A percentile compares a stretch with the other conserved stretches of the same genome.
Conservation (phyloP, 2,888 invertebrate species). For the Malthinus seriepunctatus region DNA sequence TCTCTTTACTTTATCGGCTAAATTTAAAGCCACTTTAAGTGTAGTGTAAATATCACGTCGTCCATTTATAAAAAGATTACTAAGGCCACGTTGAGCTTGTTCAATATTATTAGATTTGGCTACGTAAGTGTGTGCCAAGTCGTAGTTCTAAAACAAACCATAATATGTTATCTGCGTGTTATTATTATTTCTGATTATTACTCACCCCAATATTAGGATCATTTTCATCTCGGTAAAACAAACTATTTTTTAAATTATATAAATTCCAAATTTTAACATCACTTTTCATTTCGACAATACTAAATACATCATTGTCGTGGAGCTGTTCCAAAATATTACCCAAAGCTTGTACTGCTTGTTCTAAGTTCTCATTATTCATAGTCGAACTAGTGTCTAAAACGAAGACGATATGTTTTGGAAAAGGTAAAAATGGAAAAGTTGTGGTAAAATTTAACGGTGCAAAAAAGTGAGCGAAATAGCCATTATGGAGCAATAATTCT, state of each 20-base stretch:
- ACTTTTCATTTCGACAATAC: not conserved
- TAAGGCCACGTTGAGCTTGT: slow-evolving; percentile 47
- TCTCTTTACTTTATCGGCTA: slow-evolving; percentile 42
- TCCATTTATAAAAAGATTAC: slow-evolving; percentile 45
- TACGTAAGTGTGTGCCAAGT: slow-evolving; percentile 52
- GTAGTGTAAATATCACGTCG: slow-evolving; percentile 66
- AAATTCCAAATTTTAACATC: not conserved
- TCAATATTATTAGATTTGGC: slow-evolving; percentile 57
- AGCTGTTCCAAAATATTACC: not conserved
- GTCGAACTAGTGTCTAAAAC: slow-evolving; percentile 58
- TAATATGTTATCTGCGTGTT: not conserved
- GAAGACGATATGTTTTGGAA: slow-evolving; percentile 55
- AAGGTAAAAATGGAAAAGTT: slow-evolving; percentile 22
- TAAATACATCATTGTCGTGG: not conserved
- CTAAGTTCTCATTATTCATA: not conserved
- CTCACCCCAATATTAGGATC: slow-evolving; percentile 44
- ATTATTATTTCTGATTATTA: not conserved
- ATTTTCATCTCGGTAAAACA: slow-evolving; percentile 47
- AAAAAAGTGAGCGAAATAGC: slow-evolving; percentile 58
- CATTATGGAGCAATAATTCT: slow-evolving; percentile 38
- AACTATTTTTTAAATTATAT: not conserved
- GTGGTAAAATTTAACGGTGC: slow-evolving; percentile 49
- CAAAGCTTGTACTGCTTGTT: not conserved
- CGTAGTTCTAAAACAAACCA: not conserved
- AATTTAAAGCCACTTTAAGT: slow-evolving; percentile 51